Evolutionary conservation across 1,140 invertebrate genomes (phyloP).

Genomic region (Diachasma alloeum): DNA sequence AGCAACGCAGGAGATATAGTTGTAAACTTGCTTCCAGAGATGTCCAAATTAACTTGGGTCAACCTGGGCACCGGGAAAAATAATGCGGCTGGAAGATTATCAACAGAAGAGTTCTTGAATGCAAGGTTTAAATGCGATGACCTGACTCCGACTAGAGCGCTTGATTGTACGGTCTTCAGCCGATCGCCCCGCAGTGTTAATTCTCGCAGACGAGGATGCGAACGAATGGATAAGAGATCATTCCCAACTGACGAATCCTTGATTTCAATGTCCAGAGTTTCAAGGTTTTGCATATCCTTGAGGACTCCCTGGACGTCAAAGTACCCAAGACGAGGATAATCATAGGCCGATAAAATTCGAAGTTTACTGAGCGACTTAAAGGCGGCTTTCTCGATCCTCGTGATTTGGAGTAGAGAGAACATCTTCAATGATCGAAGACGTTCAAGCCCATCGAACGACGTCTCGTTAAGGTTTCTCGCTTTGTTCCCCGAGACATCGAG

Average conservation of each 20-base stretch:
- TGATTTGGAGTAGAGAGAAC: conserved; percentile 73
- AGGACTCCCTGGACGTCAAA: conserved; percentile 84
- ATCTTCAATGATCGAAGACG: conserved; percentile 74
- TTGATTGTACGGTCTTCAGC: conserved; percentile 81
- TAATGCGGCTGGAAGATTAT: conserved; percentile 77
- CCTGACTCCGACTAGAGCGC: conserved; percentile 82
- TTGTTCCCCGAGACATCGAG: conserved; percentile 84
- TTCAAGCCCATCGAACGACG: conserved; percentile 76
- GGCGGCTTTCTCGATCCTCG: conserved; percentile 83
- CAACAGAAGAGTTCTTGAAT: conserved; percentile 82
- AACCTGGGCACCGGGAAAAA: conserved; percentile 90
- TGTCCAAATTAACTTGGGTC: conserved; percentile 78
- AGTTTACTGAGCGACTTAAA: conserved; percentile 78
- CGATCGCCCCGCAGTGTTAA: conserved; percentile 79
- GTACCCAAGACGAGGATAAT: conserved; percentile 81
- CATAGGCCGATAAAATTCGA: conserved; percentile 73
- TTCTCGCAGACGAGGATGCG: conserved; percentile 80
- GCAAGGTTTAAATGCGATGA: conserved; percentile 74
- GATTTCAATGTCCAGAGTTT: conserved; percentile 83
- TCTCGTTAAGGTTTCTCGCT: conserved; percentile 74
- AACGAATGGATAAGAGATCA: conserved; percentile 80
- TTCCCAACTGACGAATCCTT: conserved; percentile 83
- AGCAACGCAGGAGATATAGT: conserved; percentile 80
- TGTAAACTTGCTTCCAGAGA: conserved; percentile 79
- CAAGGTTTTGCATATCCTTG: conserved; percentile 73